These are phyloP conservation scores for Sebastes kiyomatsui DNA, from an alignment of 2,797 vertebrate genomes.

Conservation along the genomic window DNA sequence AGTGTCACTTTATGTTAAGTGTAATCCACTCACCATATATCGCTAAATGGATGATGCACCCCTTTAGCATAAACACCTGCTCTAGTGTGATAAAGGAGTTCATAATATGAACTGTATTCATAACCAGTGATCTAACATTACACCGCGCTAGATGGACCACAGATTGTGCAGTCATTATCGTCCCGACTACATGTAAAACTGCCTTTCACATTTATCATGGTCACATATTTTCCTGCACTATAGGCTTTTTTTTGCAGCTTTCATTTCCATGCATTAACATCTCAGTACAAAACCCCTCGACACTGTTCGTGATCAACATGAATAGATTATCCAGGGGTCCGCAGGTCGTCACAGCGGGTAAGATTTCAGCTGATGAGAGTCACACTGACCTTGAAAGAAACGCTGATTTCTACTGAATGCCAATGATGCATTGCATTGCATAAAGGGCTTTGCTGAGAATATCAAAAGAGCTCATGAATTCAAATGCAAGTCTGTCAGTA, in stretches of 20 bases:
- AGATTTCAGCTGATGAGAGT: background rate
- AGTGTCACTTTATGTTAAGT: background rate
- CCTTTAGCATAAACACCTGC: background rate
- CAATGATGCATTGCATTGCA: background rate
- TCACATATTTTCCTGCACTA: background rate
- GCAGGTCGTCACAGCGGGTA: background rate
- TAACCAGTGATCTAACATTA: background rate
- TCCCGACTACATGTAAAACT: background rate
- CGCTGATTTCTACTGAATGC: background rate
- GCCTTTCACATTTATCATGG: background rate
- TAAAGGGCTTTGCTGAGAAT: background rate
- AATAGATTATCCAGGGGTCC: background rate
- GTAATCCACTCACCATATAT: background rate
- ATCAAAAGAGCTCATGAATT: background rate
- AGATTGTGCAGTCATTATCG: background rate
- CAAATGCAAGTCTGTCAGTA: background rate
- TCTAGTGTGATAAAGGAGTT: background rate
- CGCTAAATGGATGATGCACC: background rate
- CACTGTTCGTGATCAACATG: background rate
- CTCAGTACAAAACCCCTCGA: background rate
- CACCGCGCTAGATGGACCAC: background rate
- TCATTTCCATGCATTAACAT: slow-evolving; percentile 38
- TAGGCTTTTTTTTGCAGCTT: background rate
- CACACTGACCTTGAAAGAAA: background rate
- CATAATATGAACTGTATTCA: background rate